Conservation (phyloP, 2,797 vertebrate genomes). For the Chromis chromis region DNA sequence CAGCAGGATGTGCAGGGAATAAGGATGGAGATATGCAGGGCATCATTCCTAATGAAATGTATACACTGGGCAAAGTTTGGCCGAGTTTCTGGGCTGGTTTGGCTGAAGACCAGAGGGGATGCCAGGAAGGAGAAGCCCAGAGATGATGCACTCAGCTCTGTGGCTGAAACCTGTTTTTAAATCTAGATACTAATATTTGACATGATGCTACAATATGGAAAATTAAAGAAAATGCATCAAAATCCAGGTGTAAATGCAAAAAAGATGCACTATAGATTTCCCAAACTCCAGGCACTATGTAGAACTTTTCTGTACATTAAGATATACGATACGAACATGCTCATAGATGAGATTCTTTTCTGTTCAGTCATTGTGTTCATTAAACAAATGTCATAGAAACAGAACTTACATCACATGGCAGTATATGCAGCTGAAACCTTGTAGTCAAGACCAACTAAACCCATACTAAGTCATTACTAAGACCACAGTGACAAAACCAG, state of each 20-base stretch:
- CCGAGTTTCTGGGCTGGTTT: slow-evolving; percentile 41
- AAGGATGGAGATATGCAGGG: slow-evolving; percentile 38
- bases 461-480: too few species aligned
- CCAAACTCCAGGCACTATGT: background rate
- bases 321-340: too few species aligned
- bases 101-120: slow-evolving; percentile 42
- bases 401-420: background rate
- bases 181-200: background rate
- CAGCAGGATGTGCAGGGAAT: slow-evolving; percentile 56
- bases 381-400: too few species aligned
- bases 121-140: slow-evolving; percentile 31
- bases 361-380: background rate
- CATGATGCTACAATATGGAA: background rate
- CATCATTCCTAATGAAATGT: slow-evolving; percentile 46
- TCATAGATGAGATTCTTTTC: background rate
- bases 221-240: background rate
- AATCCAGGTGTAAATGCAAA: slow-evolving; percentile 3
- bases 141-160: slow-evolving; percentile 19
- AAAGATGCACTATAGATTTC: background rate
- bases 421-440: background rate
- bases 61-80: slow-evolving; percentile 34
- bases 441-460: too few species aligned
- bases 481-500: too few species aligned
- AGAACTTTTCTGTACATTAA: background rate
- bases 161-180: slow-evolving; percentile 9